A percentile compares a stretch with the other conserved stretches of the same genome.
Conservation (phyloP, 2,888 invertebrate genomes). For the Diabrotica balteata region DNA sequence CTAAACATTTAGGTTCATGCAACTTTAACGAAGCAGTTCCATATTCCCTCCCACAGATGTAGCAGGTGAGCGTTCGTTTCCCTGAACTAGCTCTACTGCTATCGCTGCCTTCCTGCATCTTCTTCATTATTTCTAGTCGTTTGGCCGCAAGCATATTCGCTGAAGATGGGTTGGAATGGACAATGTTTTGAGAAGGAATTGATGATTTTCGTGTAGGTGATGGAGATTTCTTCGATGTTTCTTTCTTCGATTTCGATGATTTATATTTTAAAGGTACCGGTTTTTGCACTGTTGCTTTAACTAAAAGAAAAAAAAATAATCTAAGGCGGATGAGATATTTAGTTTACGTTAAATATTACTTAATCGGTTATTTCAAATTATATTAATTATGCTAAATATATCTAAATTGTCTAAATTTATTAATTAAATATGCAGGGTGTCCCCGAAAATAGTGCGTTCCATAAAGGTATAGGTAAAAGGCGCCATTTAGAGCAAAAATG, state of each 20-base stretch:
- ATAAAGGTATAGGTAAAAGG: no score
- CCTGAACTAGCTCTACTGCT: slow-evolving; percentile 39
- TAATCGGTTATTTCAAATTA: no score
- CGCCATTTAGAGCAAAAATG: no score
- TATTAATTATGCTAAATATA: no score
- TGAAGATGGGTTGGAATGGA: slow-evolving; percentile 35
- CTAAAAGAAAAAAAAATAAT: slow-evolving; percentile 37
- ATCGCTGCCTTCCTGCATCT: slow-evolving; percentile 9
- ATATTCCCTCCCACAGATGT: slow-evolving; percentile 72
- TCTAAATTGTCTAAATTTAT: no score
- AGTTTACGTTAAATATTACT: no score
- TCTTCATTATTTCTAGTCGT: slow-evolving; percentile 5
- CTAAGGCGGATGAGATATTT: background rate
- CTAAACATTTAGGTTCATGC: slow-evolving; percentile 72
- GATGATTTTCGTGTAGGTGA: slow-evolving; percentile 36
- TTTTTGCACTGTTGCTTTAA: slow-evolving; percentile 63
- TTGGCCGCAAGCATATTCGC: slow-evolving; percentile 9
- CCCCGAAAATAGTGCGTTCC: no score
- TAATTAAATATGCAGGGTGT: no score
- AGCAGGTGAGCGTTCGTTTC: slow-evolving; percentile 64
- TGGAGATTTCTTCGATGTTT: slow-evolving; percentile 28
- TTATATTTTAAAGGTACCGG: slow-evolving; percentile 63
- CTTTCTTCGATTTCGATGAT: slow-evolving; percentile 37
- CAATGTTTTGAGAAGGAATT: slow-evolving; percentile 39
- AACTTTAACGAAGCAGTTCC: slow-evolving; percentile 70